Evolutionary conservation across 2,888 invertebrate species (phyloP).

Genomic region (Synanthedon andrenaeformis): DNA sequence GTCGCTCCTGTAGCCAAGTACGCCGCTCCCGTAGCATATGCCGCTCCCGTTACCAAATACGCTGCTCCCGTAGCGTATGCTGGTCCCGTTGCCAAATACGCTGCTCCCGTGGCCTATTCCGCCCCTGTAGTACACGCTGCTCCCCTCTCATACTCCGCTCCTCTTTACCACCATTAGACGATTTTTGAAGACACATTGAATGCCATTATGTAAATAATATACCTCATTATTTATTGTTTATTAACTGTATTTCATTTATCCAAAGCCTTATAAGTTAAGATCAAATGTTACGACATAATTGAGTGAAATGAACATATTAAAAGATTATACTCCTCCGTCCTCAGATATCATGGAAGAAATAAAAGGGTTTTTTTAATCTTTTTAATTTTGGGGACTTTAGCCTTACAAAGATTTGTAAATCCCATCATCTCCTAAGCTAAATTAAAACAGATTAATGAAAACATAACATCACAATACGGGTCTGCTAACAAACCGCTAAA

Average conservation of each 20-base stretch:
- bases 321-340: too few relatives aligned
- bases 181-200: constrained; percentile 10
- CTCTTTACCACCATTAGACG: constrained; percentile 32
- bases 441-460: too few relatives aligned
- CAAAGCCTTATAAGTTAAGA: background rate
- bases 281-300: background rate
- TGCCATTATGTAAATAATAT: constrained; percentile 35
- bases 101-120: constrained; percentile 18
- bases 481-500: too few relatives aligned
- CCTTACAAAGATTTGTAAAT: too few relatives aligned
- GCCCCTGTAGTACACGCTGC: constrained; percentile 14
- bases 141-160: constrained; percentile 16
- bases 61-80: constrained; percentile 13
- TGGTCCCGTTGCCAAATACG: constrained; percentile 19
- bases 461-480: too few relatives aligned
- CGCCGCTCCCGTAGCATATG: constrained; percentile 15
- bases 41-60: constrained; percentile 9
- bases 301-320: too few relatives aligned
- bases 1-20: constrained; percentile 15
- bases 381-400: too few relatives aligned
- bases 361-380: too few relatives aligned
- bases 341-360: too few relatives aligned
- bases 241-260: constrained; percentile 4
- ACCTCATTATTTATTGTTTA: constrained; percentile 22
- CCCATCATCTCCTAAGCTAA: too few relatives aligned